These are phyloP conservation scores for Agrochola circellaris DNA, from an alignment of 2,888 invertebrate genomes.

Conservation along the genomic window DNA sequence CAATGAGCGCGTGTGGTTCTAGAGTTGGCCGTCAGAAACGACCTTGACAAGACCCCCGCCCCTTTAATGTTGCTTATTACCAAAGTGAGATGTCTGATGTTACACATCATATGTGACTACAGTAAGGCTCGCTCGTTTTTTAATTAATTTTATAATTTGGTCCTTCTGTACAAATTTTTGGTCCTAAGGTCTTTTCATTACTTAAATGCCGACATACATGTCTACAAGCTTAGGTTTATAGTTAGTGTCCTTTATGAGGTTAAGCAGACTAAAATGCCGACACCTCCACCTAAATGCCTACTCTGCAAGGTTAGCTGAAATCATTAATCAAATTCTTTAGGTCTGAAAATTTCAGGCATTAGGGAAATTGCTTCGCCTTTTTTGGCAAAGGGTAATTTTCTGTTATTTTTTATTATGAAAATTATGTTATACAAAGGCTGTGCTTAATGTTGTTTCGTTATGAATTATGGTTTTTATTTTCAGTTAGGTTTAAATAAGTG, in stretches of 20 bases:
- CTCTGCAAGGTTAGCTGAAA: conserved; percentile 4
- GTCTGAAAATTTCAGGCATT: conserved; percentile 41
- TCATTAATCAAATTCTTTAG: conserved; percentile 36
- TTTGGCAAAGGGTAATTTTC: conserved; percentile 32
- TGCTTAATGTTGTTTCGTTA: conserved; percentile 18
- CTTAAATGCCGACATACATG: conserved; percentile 8
- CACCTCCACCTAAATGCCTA: conserved; percentile 29
- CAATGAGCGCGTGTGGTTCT: no score
- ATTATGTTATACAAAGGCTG: conserved; percentile 34
- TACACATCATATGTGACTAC: no score
- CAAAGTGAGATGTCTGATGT: no score
- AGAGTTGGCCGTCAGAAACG: no score
- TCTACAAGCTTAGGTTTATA: conserved; percentile 14
- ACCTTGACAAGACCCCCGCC: no score
- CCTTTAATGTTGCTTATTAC: no score
- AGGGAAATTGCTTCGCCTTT: conserved; percentile 39
- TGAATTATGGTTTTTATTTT: conserved; percentile 24
- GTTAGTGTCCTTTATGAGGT: conserved; percentile 14
- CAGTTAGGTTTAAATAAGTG: conserved; percentile 7
- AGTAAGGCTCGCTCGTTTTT: no score
- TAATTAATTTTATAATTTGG: background rate
- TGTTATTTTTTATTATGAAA: conserved; percentile 21
- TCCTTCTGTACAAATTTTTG: conserved; percentile 21
- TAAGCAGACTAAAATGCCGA: conserved; percentile 12
- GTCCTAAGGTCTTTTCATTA: background rate